Conservation (phyloP, 35 echinoderm and acorn worm species). For the Amphiura filiformis region DNA sequence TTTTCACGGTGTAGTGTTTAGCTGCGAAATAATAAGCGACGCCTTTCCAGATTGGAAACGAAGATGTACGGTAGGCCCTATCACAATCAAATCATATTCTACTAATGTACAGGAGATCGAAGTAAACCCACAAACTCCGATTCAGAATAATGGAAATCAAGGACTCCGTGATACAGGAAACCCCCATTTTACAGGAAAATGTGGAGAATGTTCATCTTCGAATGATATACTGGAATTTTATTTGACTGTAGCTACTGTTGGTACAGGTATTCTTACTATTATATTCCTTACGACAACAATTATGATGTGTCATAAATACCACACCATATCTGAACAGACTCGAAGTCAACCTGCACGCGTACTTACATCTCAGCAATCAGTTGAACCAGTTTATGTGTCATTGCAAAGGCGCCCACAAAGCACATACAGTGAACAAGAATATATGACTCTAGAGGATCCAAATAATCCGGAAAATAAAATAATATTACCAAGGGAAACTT, state of each 20-base stretch:
- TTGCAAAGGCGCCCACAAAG: neutral
- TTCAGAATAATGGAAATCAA: neutral
- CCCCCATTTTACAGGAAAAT: neutral
- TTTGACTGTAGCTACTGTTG: neutral
- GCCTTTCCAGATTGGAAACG: neutral
- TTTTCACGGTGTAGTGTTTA: neutral
- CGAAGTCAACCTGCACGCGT: neutral
- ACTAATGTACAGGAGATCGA: neutral
- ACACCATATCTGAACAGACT: neutral
- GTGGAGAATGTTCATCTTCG: neutral
- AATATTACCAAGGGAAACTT: neutral
- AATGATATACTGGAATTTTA: neutral
- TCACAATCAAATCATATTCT: neutral
- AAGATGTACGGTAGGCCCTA: neutral
- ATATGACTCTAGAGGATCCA: neutral
- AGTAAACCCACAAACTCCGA: neutral
- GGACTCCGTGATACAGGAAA: neutral
- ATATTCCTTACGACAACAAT: neutral
- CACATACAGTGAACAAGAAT: neutral
- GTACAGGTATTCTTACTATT: neutral
- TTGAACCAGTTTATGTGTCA: neutral
- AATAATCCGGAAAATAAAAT: conserved; percentile 5
- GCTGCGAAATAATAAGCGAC: neutral
- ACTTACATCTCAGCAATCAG: neutral
- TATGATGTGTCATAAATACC: neutral